Evolutionary conservation across 2,113 vertebrate species (phyloP), one percentile per base, ranked within the genome.

Genomic region (Scomber japonicus): DNA sequence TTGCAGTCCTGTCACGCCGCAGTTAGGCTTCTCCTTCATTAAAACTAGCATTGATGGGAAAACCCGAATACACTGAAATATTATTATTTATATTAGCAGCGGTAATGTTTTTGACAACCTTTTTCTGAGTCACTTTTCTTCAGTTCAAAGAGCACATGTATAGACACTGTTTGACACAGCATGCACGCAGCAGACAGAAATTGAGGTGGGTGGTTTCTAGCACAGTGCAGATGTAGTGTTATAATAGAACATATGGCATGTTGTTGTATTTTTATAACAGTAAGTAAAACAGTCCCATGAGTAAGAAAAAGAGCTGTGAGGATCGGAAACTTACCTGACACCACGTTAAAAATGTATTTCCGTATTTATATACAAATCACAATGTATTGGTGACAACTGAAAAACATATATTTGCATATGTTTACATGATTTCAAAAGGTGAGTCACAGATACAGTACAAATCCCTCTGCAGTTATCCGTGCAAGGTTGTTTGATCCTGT

Each of bases 331-430:
- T 40, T 48, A 46, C 55, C 50, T 2, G 27, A 44, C 3, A 16
- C 9, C 1, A 9, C 35, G 21, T 45, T 57, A 51, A 17, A 54
- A 59, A 51, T 19, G 13, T 21, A 53, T 77, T 50, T 14, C 35
- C 54, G 46, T 50, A n/a, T 75, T 71, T 46, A 53, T 54, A 50
- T 1, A 60, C 10, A 63, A 50, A 64, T 68, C 40, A 64, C 27
- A 75, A 51, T 30, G n/a, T 12, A 49, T 5, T 51, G 27, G 51
- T 53, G 27, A 11, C 27, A 56, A 31, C 5, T 27, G 21, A 31
- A 79, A 63, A 35, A 30, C 16, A 71, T 4, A 0, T 50, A 83
- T 82, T 80, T 82, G 61, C 66, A 81, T 76, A 51, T 71, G 69
- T 77, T 81, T 53, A 57, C 35, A 12, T 51, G 55, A 75, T 54